Evolutionary conservation across 2,797 vertebrate genomes (phyloP).

Genomic region (Darevskia nairensis): DNA sequence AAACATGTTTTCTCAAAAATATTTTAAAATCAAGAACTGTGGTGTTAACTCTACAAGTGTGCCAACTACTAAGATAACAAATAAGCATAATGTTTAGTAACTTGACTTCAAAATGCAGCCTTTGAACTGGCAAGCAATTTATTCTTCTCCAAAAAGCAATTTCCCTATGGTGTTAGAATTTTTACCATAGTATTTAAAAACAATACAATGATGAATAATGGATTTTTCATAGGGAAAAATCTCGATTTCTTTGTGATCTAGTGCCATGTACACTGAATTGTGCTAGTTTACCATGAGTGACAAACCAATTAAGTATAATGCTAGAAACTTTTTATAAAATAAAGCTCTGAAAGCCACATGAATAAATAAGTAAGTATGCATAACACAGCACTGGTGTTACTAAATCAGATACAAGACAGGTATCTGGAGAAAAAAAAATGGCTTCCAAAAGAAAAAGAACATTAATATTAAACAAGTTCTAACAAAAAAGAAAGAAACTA

Average conservation of each 20-base stretch:
- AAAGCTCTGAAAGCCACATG: slow-evolving; percentile 76
- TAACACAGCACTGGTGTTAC: slow-evolving; percentile 67
- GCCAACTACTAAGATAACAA: slow-evolving; percentile 61
- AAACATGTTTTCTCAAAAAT: slow-evolving; percentile 19
- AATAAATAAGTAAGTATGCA: slow-evolving; percentile 75
- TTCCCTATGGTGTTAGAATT: slow-evolving; percentile 81
- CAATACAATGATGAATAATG: slow-evolving; percentile 84
- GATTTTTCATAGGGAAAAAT: slow-evolving; percentile 82
- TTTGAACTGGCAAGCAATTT: slow-evolving; percentile 78
- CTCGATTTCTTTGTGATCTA: slow-evolving; percentile 77
- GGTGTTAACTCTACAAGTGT: slow-evolving; percentile 49
- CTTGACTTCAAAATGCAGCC: slow-evolving; percentile 73
- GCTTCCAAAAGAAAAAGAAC: slow-evolving; percentile 47
- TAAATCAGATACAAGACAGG: slow-evolving; percentile 52
- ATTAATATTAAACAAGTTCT: slow-evolving; percentile 57
- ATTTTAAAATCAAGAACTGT: slow-evolving; percentile 28
- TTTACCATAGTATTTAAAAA: slow-evolving; percentile 83
- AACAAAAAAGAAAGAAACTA: slow-evolving; percentile 45
- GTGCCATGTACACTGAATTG: slow-evolving; percentile 80
- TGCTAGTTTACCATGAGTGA: slow-evolving; percentile 80
- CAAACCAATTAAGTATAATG: slow-evolving; percentile 82
- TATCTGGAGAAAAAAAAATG: slow-evolving; percentile 56
- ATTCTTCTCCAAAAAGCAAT: slow-evolving; percentile 81
- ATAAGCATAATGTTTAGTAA: slow-evolving; percentile 64
- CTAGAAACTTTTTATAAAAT: slow-evolving; percentile 77